Evolutionary conservation across 1,140 invertebrate genomes (phyloP), one percentile per base, ranked within the genome.

Genomic region (Matsumurasca onukii): DNA sequence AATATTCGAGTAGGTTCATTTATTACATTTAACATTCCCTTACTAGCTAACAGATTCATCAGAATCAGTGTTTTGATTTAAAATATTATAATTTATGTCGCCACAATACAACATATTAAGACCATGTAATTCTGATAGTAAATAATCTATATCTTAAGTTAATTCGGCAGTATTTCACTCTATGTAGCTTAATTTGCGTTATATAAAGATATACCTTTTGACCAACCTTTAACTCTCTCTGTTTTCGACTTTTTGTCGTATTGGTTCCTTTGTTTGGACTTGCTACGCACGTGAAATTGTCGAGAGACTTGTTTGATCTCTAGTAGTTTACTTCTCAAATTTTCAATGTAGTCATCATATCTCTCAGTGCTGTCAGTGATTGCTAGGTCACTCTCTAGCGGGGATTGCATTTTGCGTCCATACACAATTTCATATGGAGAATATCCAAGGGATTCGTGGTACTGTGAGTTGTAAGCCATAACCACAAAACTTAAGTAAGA

Each of bases 151-250:
- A 9, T 45, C 39, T 12, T 9, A 9, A 9, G n/a, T 45, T 9
- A 12, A 45, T 45, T 9, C 39, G 9, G 39, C 39, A 12, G n/a
- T n/a, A n/a, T 22, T 51, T 51, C 3, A 51, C 49, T 51, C 49
- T 51, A 20, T 22, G 17, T 20, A 5, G n/a, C n/a, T 51, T 51
- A 3, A 51, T 51, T 12, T 51, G 49, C 3, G 49, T 17, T 20
- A 51, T 20, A 51, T 51, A n/a, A 51, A 51, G 49, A 22, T 51
- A 51, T 20, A 51, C 49, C n/a, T 51, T 20, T 51, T 51, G 49
- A 20, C 49, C 49, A 51, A 51, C 49, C 5, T 3, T 12, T 5
- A 20, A 51, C n/a, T 51, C n/a, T 5, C 49, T 51, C 24, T 51
- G n/a, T 22, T 20, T 51, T 51, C 5, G 49, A 17, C n/a, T 51